These are phyloP conservation scores for Polyploca ridens DNA, from an alignment of 2,888 invertebrate species.

Conservation along the genomic window DNA sequence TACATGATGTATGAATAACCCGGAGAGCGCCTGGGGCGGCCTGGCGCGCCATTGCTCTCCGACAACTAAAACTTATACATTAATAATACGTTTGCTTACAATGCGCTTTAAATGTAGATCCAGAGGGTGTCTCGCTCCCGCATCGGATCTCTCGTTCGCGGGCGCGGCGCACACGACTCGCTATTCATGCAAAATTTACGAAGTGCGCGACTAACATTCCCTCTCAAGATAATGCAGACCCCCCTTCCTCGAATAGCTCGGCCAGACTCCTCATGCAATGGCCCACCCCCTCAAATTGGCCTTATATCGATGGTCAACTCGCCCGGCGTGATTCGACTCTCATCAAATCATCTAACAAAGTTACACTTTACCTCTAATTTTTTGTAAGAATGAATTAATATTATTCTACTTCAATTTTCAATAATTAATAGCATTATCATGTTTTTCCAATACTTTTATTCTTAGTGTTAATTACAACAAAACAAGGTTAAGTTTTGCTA, in stretches of 20 bases:
- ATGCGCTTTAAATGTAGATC: constrained; percentile 84
- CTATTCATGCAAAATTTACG: constrained; percentile 78
- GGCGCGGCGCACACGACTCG: constrained; percentile 57
- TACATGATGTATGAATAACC: constrained; percentile 80
- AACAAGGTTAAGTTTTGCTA: no score
- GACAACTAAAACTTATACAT: constrained; percentile 83
- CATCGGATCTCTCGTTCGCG: constrained; percentile 50
- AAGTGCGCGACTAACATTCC: constrained; percentile 64
- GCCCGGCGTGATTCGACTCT: background rate
- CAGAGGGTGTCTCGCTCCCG: constrained; percentile 61
- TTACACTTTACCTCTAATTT: background rate
- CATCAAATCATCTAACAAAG: constrained; percentile 6
- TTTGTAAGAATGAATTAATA: no score
- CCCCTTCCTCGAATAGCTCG: constrained; percentile 26
- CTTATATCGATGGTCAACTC: constrained; percentile 53
- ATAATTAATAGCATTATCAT: no score
- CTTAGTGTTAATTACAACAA: no score
- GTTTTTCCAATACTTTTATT: no score
- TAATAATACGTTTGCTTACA: constrained; percentile 84
- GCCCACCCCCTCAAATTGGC: constrained; percentile 43
- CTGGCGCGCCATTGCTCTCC: constrained; percentile 73
- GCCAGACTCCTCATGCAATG: constrained; percentile 11
- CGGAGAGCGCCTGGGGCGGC: constrained; percentile 63
- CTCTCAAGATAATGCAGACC: constrained; percentile 71
- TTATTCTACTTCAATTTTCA: no score